These are phyloP conservation scores for Ostrea edulis DNA, from an alignment of 1,140 invertebrate genomes.

Conservation along the genomic window DNA sequence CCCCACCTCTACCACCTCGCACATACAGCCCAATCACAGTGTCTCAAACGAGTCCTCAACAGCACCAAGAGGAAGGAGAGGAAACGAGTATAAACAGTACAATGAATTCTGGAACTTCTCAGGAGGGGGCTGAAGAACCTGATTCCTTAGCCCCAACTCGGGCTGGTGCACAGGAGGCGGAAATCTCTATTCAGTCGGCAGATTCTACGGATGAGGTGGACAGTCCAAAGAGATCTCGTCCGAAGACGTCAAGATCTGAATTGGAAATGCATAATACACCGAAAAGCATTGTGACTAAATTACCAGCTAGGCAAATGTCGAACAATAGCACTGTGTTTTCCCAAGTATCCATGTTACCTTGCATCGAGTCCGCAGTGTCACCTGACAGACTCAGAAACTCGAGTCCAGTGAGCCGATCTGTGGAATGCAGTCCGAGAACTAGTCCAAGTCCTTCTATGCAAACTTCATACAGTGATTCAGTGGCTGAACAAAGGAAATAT, in stretches of 20 bases:
- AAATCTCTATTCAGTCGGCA: not conserved
- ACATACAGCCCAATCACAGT: conserved; percentile 74
- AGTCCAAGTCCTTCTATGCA: conserved; percentile 56
- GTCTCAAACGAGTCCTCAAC: conserved; percentile 44
- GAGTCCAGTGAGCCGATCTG: conserved; percentile 46
- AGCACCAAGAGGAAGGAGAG: conserved; percentile 57
- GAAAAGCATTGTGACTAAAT: not conserved
- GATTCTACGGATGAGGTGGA: not conserved
- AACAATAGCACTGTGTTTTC: conserved; percentile 49
- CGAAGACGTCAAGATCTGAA: not conserved
- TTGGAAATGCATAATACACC: not conserved
- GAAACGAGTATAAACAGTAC: conserved; percentile 68
- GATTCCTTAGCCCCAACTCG: not conserved
- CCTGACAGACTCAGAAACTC: not conserved
- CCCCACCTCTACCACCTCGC: conserved; percentile 73
- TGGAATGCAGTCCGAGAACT: conserved; percentile 54
- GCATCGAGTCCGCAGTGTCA: conserved; percentile 61
- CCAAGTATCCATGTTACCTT: conserved; percentile 57
- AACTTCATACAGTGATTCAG: conserved; percentile 54
- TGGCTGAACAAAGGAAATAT: conserved; percentile 44
- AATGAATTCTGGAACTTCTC: conserved; percentile 67
- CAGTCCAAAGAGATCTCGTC: not conserved
- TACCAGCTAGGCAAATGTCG: not conserved
- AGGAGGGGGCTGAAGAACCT: conserved; percentile 56
- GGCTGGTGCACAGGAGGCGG: not conserved